Evolutionary conservation across 2,888 invertebrate species (phyloP).

Genomic region (Hypomecis atomaria): DNA sequence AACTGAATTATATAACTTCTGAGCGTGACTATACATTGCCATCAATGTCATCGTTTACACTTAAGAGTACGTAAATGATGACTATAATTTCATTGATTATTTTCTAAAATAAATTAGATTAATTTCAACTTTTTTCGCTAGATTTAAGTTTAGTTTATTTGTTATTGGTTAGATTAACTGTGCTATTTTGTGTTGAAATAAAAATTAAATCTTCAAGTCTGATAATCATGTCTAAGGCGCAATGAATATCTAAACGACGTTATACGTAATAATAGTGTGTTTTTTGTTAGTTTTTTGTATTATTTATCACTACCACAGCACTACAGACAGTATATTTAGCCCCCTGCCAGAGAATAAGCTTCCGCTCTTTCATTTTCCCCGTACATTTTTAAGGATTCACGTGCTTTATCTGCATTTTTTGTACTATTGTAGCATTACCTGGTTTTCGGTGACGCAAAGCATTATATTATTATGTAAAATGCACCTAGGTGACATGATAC

Average conservation of each 20-base stretch:
- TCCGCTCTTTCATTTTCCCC: no score
- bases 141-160: constrained; percentile 14
- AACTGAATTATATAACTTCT: constrained; percentile 40
- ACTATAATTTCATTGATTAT: constrained; percentile 8
- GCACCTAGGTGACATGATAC: neutral
- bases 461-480: no score
- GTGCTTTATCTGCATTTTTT: no score
- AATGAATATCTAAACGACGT: neutral
- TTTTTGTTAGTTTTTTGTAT: no score
- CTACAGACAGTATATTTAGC: no score
- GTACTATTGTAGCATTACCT: no score
- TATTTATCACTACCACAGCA: no score
- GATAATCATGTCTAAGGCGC: constrained; percentile 3
- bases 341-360: no score
- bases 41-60: constrained; percentile 20
- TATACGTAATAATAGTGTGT: no score
- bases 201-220: constrained; percentile 4
- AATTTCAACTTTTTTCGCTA: constrained; percentile 11
- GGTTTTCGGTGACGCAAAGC: no score
- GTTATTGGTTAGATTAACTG: constrained; percentile 9
- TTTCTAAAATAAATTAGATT: constrained; percentile 23
- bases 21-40: constrained; percentile 21
- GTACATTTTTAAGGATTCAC: no score
- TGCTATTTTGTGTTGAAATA: constrained; percentile 12
- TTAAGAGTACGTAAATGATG: constrained; percentile 5